phyloP scores from a whole-genome alignment of 2,888 invertebrate species.

The Netelia inedita region DNA sequence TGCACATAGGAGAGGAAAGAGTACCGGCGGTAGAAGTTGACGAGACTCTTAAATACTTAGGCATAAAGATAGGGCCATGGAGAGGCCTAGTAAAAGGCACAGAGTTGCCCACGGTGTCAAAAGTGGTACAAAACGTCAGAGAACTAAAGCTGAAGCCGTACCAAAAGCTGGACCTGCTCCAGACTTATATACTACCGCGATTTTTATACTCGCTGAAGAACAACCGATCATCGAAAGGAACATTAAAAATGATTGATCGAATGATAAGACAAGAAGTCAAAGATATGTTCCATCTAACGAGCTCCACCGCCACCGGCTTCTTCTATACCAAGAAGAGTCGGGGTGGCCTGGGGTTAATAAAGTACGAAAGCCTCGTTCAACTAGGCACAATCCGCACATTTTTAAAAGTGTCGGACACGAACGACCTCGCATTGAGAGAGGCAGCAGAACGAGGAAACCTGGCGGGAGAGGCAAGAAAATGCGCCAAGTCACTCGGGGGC shows the following conservation, averaged over 20 bases:
- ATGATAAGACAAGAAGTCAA: constrained; percentile 38
- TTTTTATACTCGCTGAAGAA: constrained; percentile 32
- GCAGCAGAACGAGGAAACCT: neutral
- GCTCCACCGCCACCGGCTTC: constrained; percentile 31
- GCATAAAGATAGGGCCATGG: constrained; percentile 36
- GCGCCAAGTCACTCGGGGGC: neutral
- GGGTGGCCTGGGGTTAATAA: constrained; percentile 25
- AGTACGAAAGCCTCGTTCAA: constrained; percentile 18
- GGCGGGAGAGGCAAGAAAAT: neutral
- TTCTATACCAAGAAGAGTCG: constrained; percentile 20
- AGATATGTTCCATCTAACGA: constrained; percentile 44
- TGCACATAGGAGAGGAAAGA: neutral
- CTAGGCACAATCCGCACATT: neutral
- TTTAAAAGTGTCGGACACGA: neutral
- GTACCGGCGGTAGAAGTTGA: neutral
- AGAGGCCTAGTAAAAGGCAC: constrained; percentile 31
- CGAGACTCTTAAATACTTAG: constrained; percentile 17
- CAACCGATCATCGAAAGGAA: constrained; percentile 1
- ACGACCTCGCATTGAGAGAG: neutral
- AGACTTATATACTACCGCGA: constrained; percentile 29
- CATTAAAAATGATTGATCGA: constrained; percentile 23
- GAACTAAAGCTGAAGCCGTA: constrained; percentile 40
- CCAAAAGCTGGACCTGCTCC: constrained; percentile 39
- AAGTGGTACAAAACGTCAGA: neutral
- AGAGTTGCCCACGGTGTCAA: neutral